Evolutionary conservation across 2,888 invertebrate species (phyloP), one percentile per base, ranked within the genome.

Genomic region (Polylopha cassiicola): DNA sequence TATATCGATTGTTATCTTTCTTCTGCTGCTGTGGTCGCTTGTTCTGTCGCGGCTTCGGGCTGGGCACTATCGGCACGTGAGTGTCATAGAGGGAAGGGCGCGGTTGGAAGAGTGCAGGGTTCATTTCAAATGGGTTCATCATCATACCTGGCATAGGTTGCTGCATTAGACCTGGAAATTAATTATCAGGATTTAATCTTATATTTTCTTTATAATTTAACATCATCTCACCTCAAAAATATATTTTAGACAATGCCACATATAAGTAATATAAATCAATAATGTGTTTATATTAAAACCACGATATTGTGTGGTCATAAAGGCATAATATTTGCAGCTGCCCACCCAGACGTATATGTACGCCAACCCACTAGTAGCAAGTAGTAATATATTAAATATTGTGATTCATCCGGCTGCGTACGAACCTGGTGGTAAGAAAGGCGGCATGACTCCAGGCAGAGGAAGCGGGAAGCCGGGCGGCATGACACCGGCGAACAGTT

Each of bases 61-160:
- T 57, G 21, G 74, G 71, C 4, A 70, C 65, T 1, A 77, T 28
- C 0, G 81, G 80, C 0, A 80, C 77, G 48, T 80, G 82, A 0
- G 72, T 56, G 59, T 82, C 82, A 55, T 82, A 82, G 0, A 84
- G 59, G 37, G 78, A 79, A 0, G 73, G 58, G 1, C 65, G 43
- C 1, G 68, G 71, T 0, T 55, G 66, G 61, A 78, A 80, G 4
- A 80, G 32, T 0, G 57, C 53, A 0, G 62, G 21, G 55, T 76
- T 80, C 27, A 80, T 50, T 36, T 81, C 79, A 59, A 77, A 80
- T n/a, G n/a, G n/a, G n/a, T 67, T 65, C 55, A 77, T 73, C 74
- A 82, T 74, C 23, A 65, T 36, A n/a, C 29, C 32, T 5, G 47
- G 44, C 51, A 63, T 50, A n/a, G 37, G 65, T 0, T 65, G 61